Percentiles rank a stretch among this genome's conserved stretches.
Conservation (phyloP, 2,888 invertebrate species). For the Orthosia gothica region DNA sequence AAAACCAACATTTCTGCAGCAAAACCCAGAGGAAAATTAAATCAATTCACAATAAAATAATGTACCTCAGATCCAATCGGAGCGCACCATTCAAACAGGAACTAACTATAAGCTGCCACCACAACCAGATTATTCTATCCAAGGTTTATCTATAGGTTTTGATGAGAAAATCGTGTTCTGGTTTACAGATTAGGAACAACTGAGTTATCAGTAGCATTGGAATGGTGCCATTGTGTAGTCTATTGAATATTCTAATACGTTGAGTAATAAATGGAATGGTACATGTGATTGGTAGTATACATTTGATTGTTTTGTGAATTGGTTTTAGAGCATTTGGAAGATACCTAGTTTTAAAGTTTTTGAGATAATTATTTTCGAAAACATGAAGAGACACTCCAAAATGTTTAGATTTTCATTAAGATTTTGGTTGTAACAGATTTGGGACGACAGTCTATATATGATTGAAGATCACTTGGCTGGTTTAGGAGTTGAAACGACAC, state of each 20-base stretch:
- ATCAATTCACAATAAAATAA: not conserved
- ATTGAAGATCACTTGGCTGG: too few relatives aligned
- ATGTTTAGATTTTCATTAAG: too few relatives aligned
- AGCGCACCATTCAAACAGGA: slow-evolving; percentile 56
- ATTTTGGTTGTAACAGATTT: too few relatives aligned
- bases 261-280: slow-evolving; percentile 30
- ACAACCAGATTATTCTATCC: slow-evolving; percentile 67
- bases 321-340: not conserved
- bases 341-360: not conserved
- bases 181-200: slow-evolving; percentile 67
- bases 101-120: slow-evolving; percentile 67
- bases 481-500: too few relatives aligned
- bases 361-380: not conserved
- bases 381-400: too few relatives aligned
- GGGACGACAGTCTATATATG: too few relatives aligned
- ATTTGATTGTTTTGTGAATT: slow-evolving; percentile 40
- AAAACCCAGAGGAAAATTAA: not conserved
- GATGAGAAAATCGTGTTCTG: slow-evolving; percentile 74
- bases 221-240: slow-evolving; percentile 45
- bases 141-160: slow-evolving; percentile 68
- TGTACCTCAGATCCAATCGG: slow-evolving; percentile 32
- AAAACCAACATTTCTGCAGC: not conserved
- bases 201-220: slow-evolving; percentile 59
- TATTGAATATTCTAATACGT: slow-evolving; percentile 66
- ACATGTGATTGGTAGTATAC: slow-evolving; percentile 37